Percentiles rank a stretch among this genome's conserved stretches.
Conservation (phyloP, 2,888 invertebrate genomes). For the Sussaba pulchella region DNA sequence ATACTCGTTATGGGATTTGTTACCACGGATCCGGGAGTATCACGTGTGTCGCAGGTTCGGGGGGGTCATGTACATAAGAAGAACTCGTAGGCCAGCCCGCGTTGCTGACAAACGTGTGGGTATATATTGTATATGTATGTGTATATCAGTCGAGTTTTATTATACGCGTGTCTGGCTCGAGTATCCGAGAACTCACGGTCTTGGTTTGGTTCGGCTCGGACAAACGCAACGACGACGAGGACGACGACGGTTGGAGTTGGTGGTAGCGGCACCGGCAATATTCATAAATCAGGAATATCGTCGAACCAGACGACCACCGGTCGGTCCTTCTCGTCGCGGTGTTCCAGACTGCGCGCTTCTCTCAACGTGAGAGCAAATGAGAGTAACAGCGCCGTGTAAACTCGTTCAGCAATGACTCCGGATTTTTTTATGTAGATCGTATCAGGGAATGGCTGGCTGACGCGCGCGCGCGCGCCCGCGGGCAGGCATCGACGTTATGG, state of each 20-base stretch:
- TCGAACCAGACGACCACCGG: constrained; percentile 72
- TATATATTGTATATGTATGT: constrained; percentile 15
- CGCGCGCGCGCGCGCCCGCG: constrained; percentile 54
- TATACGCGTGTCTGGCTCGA: constrained; percentile 72
- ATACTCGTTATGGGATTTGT: constrained; percentile 12
- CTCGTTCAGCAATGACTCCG: constrained; percentile 79
- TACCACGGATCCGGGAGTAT: constrained; percentile 1
- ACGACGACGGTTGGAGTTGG: constrained; percentile 16
- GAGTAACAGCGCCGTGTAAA: constrained; percentile 73
- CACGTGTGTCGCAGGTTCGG: constrained; percentile 32
- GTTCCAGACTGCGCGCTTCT: constrained; percentile 7
- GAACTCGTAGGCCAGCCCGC: constrained; percentile 30
- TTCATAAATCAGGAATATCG: constrained; percentile 81
- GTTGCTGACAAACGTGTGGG: constrained; percentile 68
- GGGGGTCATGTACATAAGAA: constrained; percentile 50
- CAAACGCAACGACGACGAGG: constrained; percentile 56
- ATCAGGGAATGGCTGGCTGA: constrained; percentile 72
- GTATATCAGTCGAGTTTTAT: constrained; percentile 75
- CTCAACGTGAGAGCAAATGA: constrained; percentile 32
- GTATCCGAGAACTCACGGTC: constrained; percentile 68
- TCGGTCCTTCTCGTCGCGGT: constrained; percentile 55
- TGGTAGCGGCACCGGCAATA: constrained; percentile 67
- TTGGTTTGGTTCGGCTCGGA: constrained; percentile 61
- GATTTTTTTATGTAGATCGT: constrained; percentile 78
- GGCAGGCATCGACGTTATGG: constrained; percentile 20